Evolutionary conservation across 2,888 invertebrate species (phyloP), one percentile per base, ranked within the genome.

Genomic region (Keiferia lycopersicella): DNA sequence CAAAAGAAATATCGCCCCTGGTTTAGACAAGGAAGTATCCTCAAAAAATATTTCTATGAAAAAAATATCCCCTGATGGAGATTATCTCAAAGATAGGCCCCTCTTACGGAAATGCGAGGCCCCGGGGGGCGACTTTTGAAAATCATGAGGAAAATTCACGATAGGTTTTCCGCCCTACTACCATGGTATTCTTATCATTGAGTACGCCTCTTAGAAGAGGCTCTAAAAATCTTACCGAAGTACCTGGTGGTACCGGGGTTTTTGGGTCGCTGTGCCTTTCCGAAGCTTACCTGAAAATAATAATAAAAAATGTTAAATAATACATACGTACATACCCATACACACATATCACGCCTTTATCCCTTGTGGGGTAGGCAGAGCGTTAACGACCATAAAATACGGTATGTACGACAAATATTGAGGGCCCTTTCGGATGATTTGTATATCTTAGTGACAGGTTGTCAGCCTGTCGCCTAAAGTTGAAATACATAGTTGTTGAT

Each of bases 31-130:
- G 57, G 30, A 57, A 18, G 10, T 38, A 38, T 20, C 18, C 16
- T 58, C 20, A 16, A 20, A 12, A 34, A 57, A 34, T 26, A 53
- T 56, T 16, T 34, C 26, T 16, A 34, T 26, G n/a, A 60, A 34
- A 30, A 48, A 61, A 20, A 39, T 50, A 34, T 53, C 16, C 56
- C 34, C 20, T 20, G 65, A 30, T 53, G 60, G 34, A 62, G 62
- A 38, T 34, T 39, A 39, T 34, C 58, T 51, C 30, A 45, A 50
- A 61, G 45, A 61, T 34, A 61, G 61, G 51, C 12, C 51, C 22
- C 22, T 20, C 51, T 53, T 26, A 26, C 51, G 51, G 51, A 53
- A 53, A 53, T 53, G 51, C 51, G 26, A 53, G 51, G 20, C 50
- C 51, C 51, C 14, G 14, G 26, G 51, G 51, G 51, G 26, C 51